Conservation (phyloP, 1,140 invertebrate genomes). For the Nautilus pompilius region DNA sequence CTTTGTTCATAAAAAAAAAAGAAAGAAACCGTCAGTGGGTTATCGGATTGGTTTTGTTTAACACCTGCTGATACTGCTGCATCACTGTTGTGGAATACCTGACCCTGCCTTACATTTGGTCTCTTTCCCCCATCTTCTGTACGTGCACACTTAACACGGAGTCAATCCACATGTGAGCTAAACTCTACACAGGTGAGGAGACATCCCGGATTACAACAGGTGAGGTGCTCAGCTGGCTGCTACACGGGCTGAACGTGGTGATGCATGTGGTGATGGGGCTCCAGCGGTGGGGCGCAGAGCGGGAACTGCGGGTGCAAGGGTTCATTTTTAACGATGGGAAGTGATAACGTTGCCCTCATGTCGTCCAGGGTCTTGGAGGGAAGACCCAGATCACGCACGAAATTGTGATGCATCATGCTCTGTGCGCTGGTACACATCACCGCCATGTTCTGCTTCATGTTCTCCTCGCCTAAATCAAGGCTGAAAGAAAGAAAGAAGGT, state of each 20-base stretch:
- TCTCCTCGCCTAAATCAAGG: neutral
- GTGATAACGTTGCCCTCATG: neutral
- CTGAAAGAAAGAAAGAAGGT: neutral
- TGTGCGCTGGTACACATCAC: neutral
- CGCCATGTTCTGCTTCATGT: neutral
- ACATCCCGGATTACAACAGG: no score
- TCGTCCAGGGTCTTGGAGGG: neutral
- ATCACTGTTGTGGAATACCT: no score
- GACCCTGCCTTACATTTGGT: no score
- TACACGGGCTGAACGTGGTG: neutral
- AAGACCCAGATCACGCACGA: neutral
- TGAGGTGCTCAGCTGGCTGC: no score
- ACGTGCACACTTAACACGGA: no score
- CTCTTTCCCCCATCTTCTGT: no score
- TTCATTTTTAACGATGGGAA: slow-evolving; percentile 2
- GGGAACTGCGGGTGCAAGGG: neutral
- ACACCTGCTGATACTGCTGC: no score
- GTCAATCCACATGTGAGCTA: no score
- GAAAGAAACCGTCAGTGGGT: no score
- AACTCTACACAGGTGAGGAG: no score
- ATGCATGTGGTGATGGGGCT: neutral
- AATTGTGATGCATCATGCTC: slow-evolving; percentile 1
- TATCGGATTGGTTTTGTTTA: no score
- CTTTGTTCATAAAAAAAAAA: no score
- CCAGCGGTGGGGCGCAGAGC: neutral